These are phyloP conservation scores for Catocala fraxini DNA, from an alignment of 2,888 invertebrate species.

Conservation along the genomic window DNA sequence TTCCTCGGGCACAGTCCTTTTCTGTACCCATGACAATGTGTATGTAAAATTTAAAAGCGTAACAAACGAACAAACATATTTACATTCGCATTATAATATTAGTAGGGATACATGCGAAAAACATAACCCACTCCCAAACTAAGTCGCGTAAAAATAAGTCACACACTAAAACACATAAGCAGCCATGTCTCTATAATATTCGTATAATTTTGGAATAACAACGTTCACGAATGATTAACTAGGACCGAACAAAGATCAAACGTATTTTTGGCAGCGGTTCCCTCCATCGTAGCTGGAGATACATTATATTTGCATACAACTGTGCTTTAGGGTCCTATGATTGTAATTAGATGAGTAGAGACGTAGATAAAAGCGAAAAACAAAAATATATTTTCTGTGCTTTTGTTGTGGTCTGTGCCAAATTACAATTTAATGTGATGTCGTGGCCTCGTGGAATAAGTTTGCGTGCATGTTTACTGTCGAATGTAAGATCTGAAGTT, in stretches of 20 bases:
- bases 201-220: slow-evolving; percentile 35
- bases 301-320: slow-evolving; percentile 36
- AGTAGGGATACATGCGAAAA: too few relatives aligned
- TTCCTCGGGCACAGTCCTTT: too few relatives aligned
- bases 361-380: slow-evolving; percentile 1
- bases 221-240: slow-evolving; percentile 46
- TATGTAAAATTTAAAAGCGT: too few relatives aligned
- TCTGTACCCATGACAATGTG: too few relatives aligned
- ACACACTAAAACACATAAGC: slow-evolving; percentile 24
- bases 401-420: slow-evolving; percentile 1
- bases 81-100: too few relatives aligned
- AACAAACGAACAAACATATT: too few relatives aligned
- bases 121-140: too few relatives aligned
- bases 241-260: slow-evolving; percentile 19
- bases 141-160: slow-evolving; percentile 8
- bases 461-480: too few relatives aligned
- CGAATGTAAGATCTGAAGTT: too few relatives aligned
- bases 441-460: too few relatives aligned
- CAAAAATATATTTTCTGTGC: not conserved
- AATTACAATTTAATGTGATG: not conserved
- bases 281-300: slow-evolving; percentile 23
- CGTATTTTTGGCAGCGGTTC: slow-evolving; percentile 34
- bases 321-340: slow-evolving; percentile 27
- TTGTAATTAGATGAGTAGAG: slow-evolving; percentile 26
- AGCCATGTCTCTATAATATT: slow-evolving; percentile 39